Conservation (phyloP, 1,140 invertebrate genomes). For the Hesperophylax magnus region DNA sequence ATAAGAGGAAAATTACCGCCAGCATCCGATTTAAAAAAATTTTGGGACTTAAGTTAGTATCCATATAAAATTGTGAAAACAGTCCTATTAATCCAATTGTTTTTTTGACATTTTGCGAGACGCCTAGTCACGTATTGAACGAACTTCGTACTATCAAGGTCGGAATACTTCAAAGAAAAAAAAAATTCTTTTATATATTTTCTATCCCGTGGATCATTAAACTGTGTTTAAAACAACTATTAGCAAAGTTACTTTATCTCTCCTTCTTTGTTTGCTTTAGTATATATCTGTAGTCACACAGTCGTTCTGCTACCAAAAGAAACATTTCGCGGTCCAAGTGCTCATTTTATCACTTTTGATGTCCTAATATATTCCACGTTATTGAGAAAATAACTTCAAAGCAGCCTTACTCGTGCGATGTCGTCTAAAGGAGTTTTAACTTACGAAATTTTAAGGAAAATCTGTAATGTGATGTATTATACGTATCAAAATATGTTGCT, state of each 20-base stretch:
- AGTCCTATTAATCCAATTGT: too few relatives aligned
- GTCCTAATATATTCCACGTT: slow-evolving; percentile 16
- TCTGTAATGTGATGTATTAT: neutral
- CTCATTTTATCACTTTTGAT: slow-evolving; percentile 38
- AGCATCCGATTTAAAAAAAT: too few relatives aligned
- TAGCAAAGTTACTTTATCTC: neutral
- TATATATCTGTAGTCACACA: neutral
- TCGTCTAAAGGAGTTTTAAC: neutral
- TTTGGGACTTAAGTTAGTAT: too few relatives aligned
- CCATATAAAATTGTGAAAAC: too few relatives aligned
- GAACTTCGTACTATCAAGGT: too few relatives aligned
- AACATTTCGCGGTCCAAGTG: slow-evolving; percentile 17
- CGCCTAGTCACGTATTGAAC: too few relatives aligned
- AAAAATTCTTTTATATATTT: too few relatives aligned
- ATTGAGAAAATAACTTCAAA: slow-evolving; percentile 12
- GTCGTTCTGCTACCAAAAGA: neutral
- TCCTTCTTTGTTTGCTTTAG: neutral
- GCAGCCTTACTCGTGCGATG: slow-evolving; percentile 15
- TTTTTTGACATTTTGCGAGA: too few relatives aligned
- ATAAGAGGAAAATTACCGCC: too few relatives aligned
- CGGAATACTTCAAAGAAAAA: too few relatives aligned
- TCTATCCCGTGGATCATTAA: neutral
- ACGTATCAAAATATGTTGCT: neutral
- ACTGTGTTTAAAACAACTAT: slow-evolving; percentile 7
- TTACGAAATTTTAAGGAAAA: neutral